These are phyloP conservation scores for Busseola fusca DNA, from an alignment of 2,888 invertebrate species.

Conservation along the genomic window DNA sequence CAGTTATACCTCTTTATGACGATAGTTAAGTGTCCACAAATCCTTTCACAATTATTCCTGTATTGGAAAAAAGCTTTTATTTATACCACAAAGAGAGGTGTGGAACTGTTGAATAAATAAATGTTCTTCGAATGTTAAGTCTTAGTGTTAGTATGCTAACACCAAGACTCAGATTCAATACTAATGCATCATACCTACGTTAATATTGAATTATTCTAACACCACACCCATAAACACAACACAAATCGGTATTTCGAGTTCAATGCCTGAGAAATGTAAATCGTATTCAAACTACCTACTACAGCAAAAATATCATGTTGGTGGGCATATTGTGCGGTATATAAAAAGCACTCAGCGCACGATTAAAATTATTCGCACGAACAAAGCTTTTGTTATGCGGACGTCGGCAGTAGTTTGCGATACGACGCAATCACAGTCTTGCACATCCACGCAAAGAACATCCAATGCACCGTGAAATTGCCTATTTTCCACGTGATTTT, in stretches of 20 bases:
- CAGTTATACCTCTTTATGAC: too few relatives aligned
- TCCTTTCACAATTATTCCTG: background rate
- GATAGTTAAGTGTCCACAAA: background rate
- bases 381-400: constrained; percentile 80
- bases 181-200: too few relatives aligned
- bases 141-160: background rate
- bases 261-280: background rate
- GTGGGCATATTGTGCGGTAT: constrained; percentile 11
- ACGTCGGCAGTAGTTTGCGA: constrained; percentile 67
- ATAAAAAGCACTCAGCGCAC: constrained; percentile 54
- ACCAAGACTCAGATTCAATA: too few relatives aligned
- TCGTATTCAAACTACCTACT: background rate
- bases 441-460: constrained; percentile 83
- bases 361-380: constrained; percentile 81
- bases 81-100: background rate
- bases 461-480: constrained; percentile 89
- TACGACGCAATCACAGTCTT: constrained; percentile 69
- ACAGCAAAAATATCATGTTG: background rate
- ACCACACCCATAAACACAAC: too few relatives aligned
- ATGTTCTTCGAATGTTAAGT: background rate
- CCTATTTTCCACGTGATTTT: constrained; percentile 88
- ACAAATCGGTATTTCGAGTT: background rate
- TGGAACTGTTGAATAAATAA: background rate
- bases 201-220: too few relatives aligned
- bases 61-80: background rate